phyloP scores from a whole-genome alignment of 2,113 vertebrate species.

The Thamnaconus septentrionalis region DNA sequence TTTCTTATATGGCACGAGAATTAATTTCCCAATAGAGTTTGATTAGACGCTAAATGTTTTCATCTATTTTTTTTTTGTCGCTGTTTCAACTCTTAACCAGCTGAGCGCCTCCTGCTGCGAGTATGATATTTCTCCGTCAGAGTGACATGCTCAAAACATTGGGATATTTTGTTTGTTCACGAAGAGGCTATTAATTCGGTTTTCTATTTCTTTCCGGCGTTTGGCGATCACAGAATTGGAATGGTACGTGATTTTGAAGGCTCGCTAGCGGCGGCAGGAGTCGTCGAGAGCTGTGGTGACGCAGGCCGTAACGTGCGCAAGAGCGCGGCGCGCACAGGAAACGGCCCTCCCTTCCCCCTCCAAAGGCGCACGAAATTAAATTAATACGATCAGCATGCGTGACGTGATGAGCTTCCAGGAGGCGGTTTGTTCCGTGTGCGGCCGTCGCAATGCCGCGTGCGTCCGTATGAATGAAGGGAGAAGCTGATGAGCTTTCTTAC shows the following conservation, averaged over 20 bases:
- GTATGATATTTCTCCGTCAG: no score
- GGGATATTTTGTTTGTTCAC: conserved; percentile 16
- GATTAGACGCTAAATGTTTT: conserved; percentile 29
- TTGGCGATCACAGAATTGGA: conserved; percentile 8
- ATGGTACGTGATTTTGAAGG: conserved; percentile 33
- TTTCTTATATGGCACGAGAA: conserved; percentile 30
- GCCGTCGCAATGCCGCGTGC: conserved; percentile 11
- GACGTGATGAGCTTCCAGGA: conserved; percentile 8
- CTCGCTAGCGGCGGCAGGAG: conserved; percentile 36
- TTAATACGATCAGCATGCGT: conserved; percentile 17
- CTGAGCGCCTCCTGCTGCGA: no score
- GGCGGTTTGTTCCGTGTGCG: neutral
- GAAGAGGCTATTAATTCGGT: conserved; percentile 30
- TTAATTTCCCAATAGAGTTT: conserved; percentile 5
- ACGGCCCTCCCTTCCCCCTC: neutral
- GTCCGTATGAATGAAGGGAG: conserved; percentile 12
- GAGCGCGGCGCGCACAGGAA: conserved; percentile 9
- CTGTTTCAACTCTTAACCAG: no score
- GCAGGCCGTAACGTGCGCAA: conserved; percentile 25
- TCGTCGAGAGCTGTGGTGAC: conserved; percentile 36
- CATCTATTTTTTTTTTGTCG: conserved; percentile 23
- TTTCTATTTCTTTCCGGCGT: conserved; percentile 13
- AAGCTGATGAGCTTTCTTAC: conserved; percentile 34
- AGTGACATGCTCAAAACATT: conserved; percentile 24
- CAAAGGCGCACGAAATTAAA: conserved; percentile 8